Conservation (phyloP, 2,113 vertebrate genomes). For the Crocuta crocuta region DNA sequence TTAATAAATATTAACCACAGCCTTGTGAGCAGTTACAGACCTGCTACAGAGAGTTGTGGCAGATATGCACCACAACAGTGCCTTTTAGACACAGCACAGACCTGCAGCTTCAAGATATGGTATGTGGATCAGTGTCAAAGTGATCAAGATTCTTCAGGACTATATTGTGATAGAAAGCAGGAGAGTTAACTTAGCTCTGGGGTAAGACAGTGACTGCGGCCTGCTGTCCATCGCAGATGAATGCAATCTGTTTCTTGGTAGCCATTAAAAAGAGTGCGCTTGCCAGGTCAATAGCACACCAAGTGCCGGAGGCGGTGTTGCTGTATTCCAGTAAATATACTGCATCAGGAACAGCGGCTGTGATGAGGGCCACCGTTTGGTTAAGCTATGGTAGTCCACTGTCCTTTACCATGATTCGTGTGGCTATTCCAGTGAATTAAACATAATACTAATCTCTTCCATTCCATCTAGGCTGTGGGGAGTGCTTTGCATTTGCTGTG, state of each 20-base stretch:
- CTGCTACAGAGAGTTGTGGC: too few species aligned
- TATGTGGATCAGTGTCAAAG: not conserved
- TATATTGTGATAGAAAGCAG: not conserved
- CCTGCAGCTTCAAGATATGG: not conserved
- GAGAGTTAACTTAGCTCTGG: not conserved
- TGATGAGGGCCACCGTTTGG: not conserved
- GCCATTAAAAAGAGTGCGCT: not conserved
- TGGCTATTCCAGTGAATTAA: not conserved
- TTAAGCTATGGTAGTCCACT: not conserved
- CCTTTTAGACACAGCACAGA: not conserved
- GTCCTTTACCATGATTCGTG: too few species aligned
- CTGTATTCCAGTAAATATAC: not conserved
- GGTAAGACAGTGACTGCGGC: not conserved
- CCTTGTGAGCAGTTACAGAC: not conserved
- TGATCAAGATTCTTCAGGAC: not conserved
- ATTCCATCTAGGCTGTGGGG: not conserved
- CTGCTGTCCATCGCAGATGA: not conserved
- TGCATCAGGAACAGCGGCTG: not conserved
- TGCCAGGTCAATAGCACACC: not conserved
- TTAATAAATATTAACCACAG: not conserved
- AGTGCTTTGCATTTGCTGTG: not conserved
- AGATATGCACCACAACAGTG: not conserved
- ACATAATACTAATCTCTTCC: not conserved
- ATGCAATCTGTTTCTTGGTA: not conserved
- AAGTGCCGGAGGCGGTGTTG: not conserved